Base-by-base conservation (phyloP, 2,888 invertebrate genomes). In the Mechanitis messenoides region DNA sequence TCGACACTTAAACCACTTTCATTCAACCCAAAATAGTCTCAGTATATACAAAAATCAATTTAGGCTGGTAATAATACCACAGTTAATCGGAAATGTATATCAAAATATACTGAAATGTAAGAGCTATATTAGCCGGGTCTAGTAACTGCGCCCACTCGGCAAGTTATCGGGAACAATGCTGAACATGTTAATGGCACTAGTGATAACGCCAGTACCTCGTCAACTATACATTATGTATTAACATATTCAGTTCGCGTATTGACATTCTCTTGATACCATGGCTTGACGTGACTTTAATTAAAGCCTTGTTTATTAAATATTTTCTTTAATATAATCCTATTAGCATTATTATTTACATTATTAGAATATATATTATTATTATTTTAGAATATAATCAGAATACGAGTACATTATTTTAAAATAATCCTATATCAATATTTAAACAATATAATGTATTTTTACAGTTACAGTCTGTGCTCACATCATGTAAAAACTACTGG, bases 131-230 rank as follows among this genome's bases (percentile, higher is more conserved):
- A 53, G 53, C 55, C 57, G 56, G 53, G 67, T 62, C 58, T 50
- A 57, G 65, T 61, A 69, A 68, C 71, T 74, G 70, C 81, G 75
- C 84, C 83, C 80, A 84, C 85, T 78, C 80, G 67, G 64, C 67
- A 71, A 73, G 76, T 84, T 88, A 88, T 87, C 87, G 77, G 74
- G 70, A 69, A 69, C 72, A 75, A 68, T 75, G 74, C 78, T 79
- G 78, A 78, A 86, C 81, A 87, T 87, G 76, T 77, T 85, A 87
- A 89, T 87, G 85, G 79, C 81, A 76, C 71, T 78, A 78, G 77
- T 70, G 79, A 78, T 80, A 78, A 72, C 72, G 59, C 68, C 68
- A 63, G 70, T 69, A 66, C 55, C 63, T 60, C 65, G 42, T 66
- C 60, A 65, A 47, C 58, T 47, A 38, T 28, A 45, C 20, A 33